These are phyloP conservation scores for Hestina assimilis DNA, from an alignment of 1,140 invertebrate species.

Conservation along the genomic window DNA sequence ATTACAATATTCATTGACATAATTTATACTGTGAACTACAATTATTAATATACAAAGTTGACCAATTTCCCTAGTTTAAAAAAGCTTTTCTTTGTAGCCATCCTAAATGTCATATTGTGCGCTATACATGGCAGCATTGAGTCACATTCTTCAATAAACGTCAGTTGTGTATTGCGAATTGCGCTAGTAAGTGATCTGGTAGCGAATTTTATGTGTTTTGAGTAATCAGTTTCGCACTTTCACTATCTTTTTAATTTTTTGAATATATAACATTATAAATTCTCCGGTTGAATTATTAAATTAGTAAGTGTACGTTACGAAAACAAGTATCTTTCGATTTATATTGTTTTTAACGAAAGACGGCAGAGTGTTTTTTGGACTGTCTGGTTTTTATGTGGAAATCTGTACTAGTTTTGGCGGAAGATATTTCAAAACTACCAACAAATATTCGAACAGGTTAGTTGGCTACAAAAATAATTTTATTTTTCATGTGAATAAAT, in stretches of 20 bases:
- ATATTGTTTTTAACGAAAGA: constrained; percentile 15
- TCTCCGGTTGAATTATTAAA: not conserved
- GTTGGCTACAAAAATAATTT: constrained; percentile 12
- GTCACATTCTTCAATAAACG: constrained; percentile 24
- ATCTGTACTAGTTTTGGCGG: constrained; percentile 46
- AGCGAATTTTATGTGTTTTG: constrained; percentile 31
- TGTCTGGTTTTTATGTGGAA: constrained; percentile 58
- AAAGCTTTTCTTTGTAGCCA: no score
- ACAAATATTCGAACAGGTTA: constrained; percentile 43
- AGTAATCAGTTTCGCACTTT: constrained; percentile 53
- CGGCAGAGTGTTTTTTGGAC: constrained; percentile 45
- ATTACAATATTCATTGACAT: not conserved
- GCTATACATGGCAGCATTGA: constrained; percentile 2
- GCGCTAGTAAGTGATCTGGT: constrained; percentile 38
- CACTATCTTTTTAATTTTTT: constrained; percentile 32
- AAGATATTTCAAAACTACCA: constrained; percentile 35
- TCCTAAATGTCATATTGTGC: not conserved
- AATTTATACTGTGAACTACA: no score
- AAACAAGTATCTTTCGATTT: not conserved
- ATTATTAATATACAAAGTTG: no score
- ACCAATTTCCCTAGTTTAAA: no score
- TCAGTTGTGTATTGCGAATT: constrained; percentile 61
- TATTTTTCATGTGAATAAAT: constrained; percentile 15
- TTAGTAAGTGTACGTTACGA: constrained; percentile 1
- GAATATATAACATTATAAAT: constrained; percentile 4